These are phyloP conservation scores for Heterodera filipjevi DNA, from an alignment of 2,888 invertebrate species.

Conservation along the genomic window DNA sequence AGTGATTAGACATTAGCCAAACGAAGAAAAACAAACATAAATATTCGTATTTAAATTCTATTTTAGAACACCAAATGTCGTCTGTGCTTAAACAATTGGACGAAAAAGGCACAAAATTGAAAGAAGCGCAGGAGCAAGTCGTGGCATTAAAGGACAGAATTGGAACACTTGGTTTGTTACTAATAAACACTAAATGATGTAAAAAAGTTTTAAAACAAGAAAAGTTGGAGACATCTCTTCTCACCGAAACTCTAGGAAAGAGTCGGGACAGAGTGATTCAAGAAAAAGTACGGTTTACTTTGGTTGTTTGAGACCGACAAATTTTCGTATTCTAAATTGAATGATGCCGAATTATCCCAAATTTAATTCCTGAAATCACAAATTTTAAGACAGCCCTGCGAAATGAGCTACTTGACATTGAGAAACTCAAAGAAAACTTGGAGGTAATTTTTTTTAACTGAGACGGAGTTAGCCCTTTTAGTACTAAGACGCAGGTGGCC, in stretches of 20 bases:
- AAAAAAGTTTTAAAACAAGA: slow-evolving; percentile 33
- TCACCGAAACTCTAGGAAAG: slow-evolving; percentile 19
- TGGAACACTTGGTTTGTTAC: slow-evolving; percentile 26
- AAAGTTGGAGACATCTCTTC: slow-evolving; percentile 20
- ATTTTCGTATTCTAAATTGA: too few species aligned
- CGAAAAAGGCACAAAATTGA: slow-evolving; percentile 26
- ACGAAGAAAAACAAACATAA: too few species aligned
- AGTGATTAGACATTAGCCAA: too few species aligned
- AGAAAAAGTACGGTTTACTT: slow-evolving; percentile 25
- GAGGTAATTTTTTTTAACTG: too few species aligned
- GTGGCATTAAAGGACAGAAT: slow-evolving; percentile 23
- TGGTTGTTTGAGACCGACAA: too few species aligned
- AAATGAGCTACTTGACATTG: slow-evolving; percentile 28
- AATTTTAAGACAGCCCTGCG: slow-evolving; percentile 29
- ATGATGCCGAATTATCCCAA: too few species aligned
- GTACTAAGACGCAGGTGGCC: too few species aligned
- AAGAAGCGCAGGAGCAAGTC: slow-evolving; percentile 30
- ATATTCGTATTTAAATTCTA: too few species aligned
- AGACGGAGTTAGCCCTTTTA: too few species aligned
- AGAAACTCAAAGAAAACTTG: slow-evolving; percentile 48
- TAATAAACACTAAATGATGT: too few species aligned
- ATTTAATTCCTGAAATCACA: too few species aligned
- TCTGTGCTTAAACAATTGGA: slow-evolving; percentile 35
- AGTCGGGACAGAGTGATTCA: slow-evolving; percentile 30
- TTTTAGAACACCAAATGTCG: slow-evolving; percentile 38